Base-by-base conservation (phyloP, 2,113 vertebrate genomes). In the Phaethornis superciliosus region DNA sequence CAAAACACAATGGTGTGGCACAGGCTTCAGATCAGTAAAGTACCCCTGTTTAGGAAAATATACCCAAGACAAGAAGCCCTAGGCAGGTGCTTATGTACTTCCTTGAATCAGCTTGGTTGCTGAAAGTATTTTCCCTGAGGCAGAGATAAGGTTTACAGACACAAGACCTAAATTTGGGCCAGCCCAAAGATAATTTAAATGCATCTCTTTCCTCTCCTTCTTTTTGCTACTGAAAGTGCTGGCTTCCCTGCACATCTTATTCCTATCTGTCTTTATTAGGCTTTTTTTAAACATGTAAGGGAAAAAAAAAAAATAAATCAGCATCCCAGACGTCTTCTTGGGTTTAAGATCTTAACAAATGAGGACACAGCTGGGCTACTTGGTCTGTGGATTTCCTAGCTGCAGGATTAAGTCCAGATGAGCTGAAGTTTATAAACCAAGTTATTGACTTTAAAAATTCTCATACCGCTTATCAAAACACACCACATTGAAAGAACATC, bases 301-400 rank as follows among this genome's bases (percentile, higher is more conserved):
- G 81, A 84, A 93, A 90, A 85, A 70, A 72, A 91, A 68, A 65
- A 75, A 65, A 47, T 21, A 47, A 47, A 65, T n/a, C 94, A 88
- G 81, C 90, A 84, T 81, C 90, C 94, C 72, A 87, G 86, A 90
- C 65, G 6, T 94, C 90, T 79, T 84, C 88, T 84, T 90, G 72
- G 94, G 92, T 96, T 96, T 94, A 96, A 95, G 95, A 97, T 97
- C 94, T 95, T 95, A 95, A 96, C 94, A 97, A 97, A 95, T 96
- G 95, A 96, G 92, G 90, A 95, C 93, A 96, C 94, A 95, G 94
- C 91, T 94, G 92, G 95, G 90, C 85, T 95, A 95, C 94, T 95
- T 96, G 91, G 82, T 95, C 60, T 82, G 83, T 95, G 93, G 95
- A 96, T 97, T 96, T 95, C 56, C 94, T 93, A 93, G 95, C 94